Conservation (phyloP, 2,888 invertebrate species). For the Agrotis clavis region DNA sequence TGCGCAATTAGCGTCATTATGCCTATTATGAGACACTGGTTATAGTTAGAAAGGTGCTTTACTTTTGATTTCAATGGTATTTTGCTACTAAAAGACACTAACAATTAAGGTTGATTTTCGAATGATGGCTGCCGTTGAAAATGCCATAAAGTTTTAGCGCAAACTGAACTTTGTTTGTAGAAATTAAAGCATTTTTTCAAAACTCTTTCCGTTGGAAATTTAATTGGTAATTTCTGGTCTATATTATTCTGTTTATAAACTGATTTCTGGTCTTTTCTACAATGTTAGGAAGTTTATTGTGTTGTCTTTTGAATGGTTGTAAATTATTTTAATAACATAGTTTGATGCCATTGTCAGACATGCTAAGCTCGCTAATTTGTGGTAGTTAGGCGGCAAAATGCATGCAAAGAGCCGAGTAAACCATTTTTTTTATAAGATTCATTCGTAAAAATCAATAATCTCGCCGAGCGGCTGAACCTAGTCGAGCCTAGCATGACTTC, state of each 20-base stretch:
- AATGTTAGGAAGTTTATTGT: slow-evolving; percentile 15
- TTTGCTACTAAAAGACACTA: not conserved
- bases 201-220: not conserved
- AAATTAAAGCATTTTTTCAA: not conserved
- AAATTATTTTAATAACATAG: not conserved
- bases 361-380: not conserved
- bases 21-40: slow-evolving; percentile 21
- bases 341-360: not conserved
- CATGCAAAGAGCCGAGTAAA: too few relatives aligned
- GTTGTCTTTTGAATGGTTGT: not conserved
- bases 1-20: slow-evolving; percentile 47
- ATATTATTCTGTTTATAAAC: slow-evolving; percentile 3
- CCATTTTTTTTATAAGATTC: too few relatives aligned
- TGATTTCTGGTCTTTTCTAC: not conserved
- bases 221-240: slow-evolving; percentile 9
- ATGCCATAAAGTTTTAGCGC: not conserved
- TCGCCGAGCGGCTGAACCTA: too few relatives aligned
- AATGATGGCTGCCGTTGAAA: not conserved
- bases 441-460: not conserved
- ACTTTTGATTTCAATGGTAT: slow-evolving; percentile 42
- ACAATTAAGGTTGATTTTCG: not conserved
- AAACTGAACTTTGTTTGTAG: not conserved
- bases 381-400: not conserved
- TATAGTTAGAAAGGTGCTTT: slow-evolving; percentile 47
- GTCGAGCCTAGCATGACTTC: too few relatives aligned